Conservation (phyloP, 2,113 vertebrate species). For the Nothoprocta pentlandii region DNA sequence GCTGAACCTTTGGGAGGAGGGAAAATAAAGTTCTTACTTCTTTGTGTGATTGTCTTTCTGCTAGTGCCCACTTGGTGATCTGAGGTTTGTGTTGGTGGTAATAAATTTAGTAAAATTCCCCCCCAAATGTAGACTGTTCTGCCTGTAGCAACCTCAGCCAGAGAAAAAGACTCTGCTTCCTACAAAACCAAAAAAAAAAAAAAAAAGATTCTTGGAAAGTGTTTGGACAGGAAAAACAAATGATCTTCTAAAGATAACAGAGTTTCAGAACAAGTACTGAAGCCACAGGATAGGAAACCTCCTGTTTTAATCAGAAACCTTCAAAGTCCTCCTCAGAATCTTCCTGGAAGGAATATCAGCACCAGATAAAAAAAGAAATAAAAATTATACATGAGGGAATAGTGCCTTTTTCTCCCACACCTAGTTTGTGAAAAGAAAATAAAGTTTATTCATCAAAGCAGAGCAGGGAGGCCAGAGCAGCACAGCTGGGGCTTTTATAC, state of each 20-base stretch:
- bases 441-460: not conserved
- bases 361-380: not conserved
- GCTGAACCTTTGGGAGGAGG: not conserved
- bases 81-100: not conserved
- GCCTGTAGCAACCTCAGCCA: not conserved
- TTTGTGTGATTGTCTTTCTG: not conserved
- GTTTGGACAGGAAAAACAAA: not conserved
- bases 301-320: not conserved
- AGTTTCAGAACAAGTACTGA: not conserved
- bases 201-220: not conserved
- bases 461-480: not conserved
- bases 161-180: not conserved
- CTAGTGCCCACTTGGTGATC: not conserved
- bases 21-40: not conserved
- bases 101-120: not conserved
- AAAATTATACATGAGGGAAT: not conserved
- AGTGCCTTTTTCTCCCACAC: not conserved
- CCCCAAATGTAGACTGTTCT: not conserved
- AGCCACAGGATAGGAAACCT: not conserved
- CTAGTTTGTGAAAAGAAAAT: not conserved
- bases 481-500: not conserved
- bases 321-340: not conserved
- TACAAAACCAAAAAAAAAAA: not conserved
- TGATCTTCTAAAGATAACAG: not conserved
- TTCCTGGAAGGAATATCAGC: not conserved